phyloP scores from a whole-genome alignment of 2,797 vertebrate species.

The Triplophysa bombifrons region DNA sequence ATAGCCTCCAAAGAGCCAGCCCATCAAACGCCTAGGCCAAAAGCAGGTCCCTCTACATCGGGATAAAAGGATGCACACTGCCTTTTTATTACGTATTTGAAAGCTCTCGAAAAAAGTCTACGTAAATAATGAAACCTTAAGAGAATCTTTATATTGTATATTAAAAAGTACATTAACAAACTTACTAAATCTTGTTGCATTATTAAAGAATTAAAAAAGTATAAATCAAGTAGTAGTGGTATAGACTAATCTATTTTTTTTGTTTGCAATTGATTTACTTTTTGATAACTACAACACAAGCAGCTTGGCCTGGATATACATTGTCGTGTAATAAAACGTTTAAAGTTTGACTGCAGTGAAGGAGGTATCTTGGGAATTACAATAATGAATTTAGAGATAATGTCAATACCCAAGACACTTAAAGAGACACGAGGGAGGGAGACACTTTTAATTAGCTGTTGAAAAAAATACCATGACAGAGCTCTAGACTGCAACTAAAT shows the following conservation, averaged over 20 bases:
- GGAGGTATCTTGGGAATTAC: conserved; percentile 37
- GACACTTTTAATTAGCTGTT: conserved; percentile 41
- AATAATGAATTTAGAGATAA: conserved; percentile 51
- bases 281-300: not conserved
- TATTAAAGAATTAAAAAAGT: not conserved
- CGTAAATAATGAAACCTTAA: not conserved
- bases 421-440: conserved; percentile 25
- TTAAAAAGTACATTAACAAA: too few species aligned
- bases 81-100: not conserved
- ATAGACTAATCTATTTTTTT: too few species aligned
- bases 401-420: conserved; percentile 42
- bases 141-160: not conserved
- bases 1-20: conserved; percentile 60
- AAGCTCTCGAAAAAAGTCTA: not conserved
- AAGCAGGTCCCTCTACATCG: conserved; percentile 50
- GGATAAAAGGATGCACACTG: not conserved
- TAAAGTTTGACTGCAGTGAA: conserved; percentile 34
- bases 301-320: not conserved
- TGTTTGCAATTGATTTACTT: not conserved
- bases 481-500: too few species aligned
- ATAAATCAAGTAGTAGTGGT: not conserved
- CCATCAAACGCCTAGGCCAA: conserved; percentile 54
- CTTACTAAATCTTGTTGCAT: not conserved
- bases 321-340: conserved; percentile 17
- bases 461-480: conserved; percentile 1